A percentile compares a stretch with the other conserved stretches of the same genome.
Conservation (phyloP, 2,797 vertebrate species). For the Galaxias olidus region DNA sequence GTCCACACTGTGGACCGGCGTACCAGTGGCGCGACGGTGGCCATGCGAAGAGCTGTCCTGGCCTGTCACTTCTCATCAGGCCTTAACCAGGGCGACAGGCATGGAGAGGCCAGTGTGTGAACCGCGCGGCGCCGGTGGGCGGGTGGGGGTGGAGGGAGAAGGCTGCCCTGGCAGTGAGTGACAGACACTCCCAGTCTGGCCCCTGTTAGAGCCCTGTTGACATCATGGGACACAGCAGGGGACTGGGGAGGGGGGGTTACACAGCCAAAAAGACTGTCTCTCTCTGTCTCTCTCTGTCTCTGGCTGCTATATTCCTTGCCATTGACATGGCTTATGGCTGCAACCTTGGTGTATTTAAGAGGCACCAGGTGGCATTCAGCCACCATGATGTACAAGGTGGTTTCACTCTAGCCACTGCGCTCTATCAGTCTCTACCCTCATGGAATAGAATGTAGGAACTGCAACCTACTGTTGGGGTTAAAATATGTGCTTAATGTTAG, state of each 20-base stretch:
- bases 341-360: constrained; percentile 63
- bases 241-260: not conserved
- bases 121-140: constrained; percentile 51
- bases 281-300: not conserved
- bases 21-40: constrained; percentile 58
- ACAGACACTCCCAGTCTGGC: constrained; percentile 52
- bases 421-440: constrained; percentile 13
- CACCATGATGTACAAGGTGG: constrained; percentile 45
- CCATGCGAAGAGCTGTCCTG: constrained; percentile 56
- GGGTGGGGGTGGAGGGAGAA: no score
- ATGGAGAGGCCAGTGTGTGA: constrained; percentile 62
- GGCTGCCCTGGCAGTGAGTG: constrained; percentile 51
- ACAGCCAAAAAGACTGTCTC: not conserved
- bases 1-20: constrained; percentile 52
- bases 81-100: constrained; percentile 55
- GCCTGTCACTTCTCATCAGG: constrained; percentile 71
- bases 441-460: no score
- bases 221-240: constrained; percentile 33
- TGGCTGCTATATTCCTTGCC: constrained; percentile 40
- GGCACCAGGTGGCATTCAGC: constrained; percentile 59
- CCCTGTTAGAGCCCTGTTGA: constrained; percentile 47
- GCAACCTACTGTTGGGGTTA: no score
- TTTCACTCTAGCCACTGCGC: constrained; percentile 11
- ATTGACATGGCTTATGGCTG: constrained; percentile 62
- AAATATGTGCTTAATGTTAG: no score